These are phyloP conservation scores for Polietes domitor DNA, from an alignment of 2,888 invertebrate species.

Conservation along the genomic window DNA sequence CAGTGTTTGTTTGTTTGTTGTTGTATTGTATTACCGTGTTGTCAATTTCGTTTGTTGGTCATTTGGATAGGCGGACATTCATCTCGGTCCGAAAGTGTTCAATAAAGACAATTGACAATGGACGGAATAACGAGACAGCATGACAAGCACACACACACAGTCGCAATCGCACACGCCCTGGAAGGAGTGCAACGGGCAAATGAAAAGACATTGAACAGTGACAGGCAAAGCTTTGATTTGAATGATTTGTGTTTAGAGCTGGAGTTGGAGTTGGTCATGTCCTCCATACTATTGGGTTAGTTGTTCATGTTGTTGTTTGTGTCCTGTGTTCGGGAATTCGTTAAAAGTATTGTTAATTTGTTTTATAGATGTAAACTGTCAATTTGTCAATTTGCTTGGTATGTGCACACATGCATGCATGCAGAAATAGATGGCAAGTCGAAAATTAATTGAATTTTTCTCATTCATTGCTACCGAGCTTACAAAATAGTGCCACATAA, in stretches of 20 bases:
- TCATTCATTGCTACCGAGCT: not conserved
- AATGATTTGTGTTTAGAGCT: conserved; percentile 7
- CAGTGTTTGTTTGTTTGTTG: not conserved
- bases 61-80: conserved; percentile 51
- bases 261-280: not conserved
- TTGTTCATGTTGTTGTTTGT: not conserved
- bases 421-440: conserved; percentile 3
- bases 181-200: not conserved
- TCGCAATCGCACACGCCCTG: not conserved
- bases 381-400: conserved; percentile 19
- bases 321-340: not conserved
- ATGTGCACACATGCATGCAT: not conserved
- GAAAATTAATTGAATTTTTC: conserved; percentile 32
- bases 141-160: not conserved
- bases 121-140: not conserved
- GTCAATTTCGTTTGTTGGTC: conserved; percentile 44
- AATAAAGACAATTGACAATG: conserved; percentile 21
- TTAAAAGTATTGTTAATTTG: conserved; percentile 31
- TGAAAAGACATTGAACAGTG: not conserved
- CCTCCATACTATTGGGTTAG: not conserved
- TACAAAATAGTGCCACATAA: not conserved
- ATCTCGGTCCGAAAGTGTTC: conserved; percentile 40
- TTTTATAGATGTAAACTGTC: conserved; percentile 31
- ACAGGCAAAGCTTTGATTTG: conserved; percentile 1
- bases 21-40: conserved; percentile 32